These are phyloP conservation scores for Altica lythri DNA, from an alignment of 2,888 invertebrate genomes.

Conservation along the genomic window DNA sequence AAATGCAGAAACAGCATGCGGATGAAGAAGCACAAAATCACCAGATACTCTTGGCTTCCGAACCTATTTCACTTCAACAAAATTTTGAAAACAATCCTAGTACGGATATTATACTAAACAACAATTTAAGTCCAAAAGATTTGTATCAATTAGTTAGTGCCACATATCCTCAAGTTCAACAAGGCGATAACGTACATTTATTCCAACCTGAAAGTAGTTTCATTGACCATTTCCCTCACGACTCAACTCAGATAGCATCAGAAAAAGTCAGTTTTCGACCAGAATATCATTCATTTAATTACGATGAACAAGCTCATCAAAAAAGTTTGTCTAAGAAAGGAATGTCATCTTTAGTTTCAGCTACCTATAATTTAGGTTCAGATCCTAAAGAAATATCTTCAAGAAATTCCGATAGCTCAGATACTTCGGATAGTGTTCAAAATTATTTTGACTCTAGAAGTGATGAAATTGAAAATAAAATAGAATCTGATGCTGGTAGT, in stretches of 20 bases:
- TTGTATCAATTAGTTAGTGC: slow-evolving; percentile 33
- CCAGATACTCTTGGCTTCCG: slow-evolving; percentile 23
- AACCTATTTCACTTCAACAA: slow-evolving; percentile 13
- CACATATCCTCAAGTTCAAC: slow-evolving; percentile 35
- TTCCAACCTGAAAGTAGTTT: slow-evolving; percentile 56
- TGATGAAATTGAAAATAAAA: slow-evolving; percentile 38
- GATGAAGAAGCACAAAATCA: slow-evolving; percentile 47
- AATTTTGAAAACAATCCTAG: slow-evolving; percentile 17
- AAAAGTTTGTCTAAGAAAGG: slow-evolving; percentile 30
- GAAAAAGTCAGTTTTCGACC: slow-evolving; percentile 56
- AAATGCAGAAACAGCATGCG: slow-evolving; percentile 30
- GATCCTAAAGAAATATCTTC: slow-evolving; percentile 18
- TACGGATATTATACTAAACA: slow-evolving; percentile 32
- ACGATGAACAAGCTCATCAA: slow-evolving; percentile 55
- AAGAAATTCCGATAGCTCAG: slow-evolving; percentile 28
- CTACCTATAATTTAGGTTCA: slow-evolving; percentile 41
- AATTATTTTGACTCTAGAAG: slow-evolving; percentile 45
- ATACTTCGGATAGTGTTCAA: slow-evolving; percentile 43
- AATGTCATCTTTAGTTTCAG: slow-evolving; percentile 42
- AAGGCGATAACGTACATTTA: slow-evolving; percentile 43
- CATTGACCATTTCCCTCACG: slow-evolving; percentile 44
- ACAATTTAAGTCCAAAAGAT: slow-evolving; percentile 35
- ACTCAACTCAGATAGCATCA: slow-evolving; percentile 45
- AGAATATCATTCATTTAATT: slow-evolving; percentile 58
- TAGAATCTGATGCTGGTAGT: slow-evolving; percentile 43